Base-by-base conservation (phyloP, 2,888 invertebrate species). In the Synergus japonicus region DNA sequence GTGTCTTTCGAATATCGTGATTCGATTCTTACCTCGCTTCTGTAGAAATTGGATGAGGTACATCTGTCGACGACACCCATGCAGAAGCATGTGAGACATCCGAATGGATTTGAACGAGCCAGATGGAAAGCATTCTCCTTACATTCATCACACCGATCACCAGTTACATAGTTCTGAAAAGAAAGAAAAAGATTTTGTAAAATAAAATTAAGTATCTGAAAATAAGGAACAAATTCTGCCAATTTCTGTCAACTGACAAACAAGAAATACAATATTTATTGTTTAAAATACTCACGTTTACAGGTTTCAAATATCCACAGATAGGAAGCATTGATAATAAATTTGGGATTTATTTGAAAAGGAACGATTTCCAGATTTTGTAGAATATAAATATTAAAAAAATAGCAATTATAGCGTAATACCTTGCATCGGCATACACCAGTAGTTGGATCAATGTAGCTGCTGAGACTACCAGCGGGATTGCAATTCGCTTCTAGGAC, bases 81-180 rank as follows among this genome's bases (percentile, higher is more conserved):
- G 92, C 99, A 99, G 96, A 99, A 99, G 92, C 99, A 99, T 78
- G 95, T 94, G 78, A 98, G 96, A 92, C 99, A 99, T 65, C 99
- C 99, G 85, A 96, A 95, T 85, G 95, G 95, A 88, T 97, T 96
- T 82, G 94, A 94, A 22, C 94, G 92, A 79, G 97, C 96, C 81
- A 99, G 93, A 91, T 96, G 95, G 95, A 98, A 99, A 1, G 97
- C 95, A 87, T 96, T 95, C 18, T 95, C 93, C 92, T 95, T 95
- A 93, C 99, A 99, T 91, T 96, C 95, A 91, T 97, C 96, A 92
- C 99, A 99, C 89, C 94, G 95, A 9, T 95, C 93, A 79, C 99
- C 99, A 88, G 95, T 95, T 1, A 96, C 96, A 88, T 95, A 95
- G 76, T 93, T 92, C 94, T 96, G 88, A 60, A 90, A 89, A 86